Evolutionary conservation across 2,113 vertebrate species (phyloP).

Genomic region (Sphaerodactylus townsendi): DNA sequence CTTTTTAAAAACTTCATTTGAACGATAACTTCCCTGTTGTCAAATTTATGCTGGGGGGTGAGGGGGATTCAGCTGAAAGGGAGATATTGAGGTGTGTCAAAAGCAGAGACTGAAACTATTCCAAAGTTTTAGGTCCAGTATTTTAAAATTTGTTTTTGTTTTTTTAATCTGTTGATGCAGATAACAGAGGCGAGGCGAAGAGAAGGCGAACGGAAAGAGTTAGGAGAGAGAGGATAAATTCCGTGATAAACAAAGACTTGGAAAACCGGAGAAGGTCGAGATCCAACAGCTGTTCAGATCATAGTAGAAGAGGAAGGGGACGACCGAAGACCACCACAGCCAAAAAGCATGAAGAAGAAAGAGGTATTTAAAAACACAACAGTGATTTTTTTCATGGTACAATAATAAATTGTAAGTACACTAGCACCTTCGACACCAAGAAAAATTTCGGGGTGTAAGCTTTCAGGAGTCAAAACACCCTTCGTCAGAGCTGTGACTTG

Average conservation of each 20-base stretch:
- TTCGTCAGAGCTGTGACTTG: no score
- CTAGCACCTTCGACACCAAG: no score
- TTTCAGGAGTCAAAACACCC: no score
- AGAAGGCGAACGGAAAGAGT: constrained; percentile 93
- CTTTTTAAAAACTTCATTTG: neutral
- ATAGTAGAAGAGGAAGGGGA: constrained; percentile 90
- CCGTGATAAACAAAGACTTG: constrained; percentile 85
- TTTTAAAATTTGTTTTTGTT: constrained; percentile 40
- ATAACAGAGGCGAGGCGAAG: constrained; percentile 90
- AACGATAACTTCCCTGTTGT: neutral
- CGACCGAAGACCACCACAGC: constrained; percentile 90
- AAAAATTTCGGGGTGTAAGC: no score
- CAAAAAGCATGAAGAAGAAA: constrained; percentile 96
- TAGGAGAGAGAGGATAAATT: constrained; percentile 89
- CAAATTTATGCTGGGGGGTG: neutral
- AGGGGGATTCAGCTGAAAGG: neutral
- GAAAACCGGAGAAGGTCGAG: constrained; percentile 92
- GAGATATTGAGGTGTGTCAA: neutral
- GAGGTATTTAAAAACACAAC: constrained; percentile 78
- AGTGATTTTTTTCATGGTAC: neutral
- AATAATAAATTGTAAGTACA: no score
- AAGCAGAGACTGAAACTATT: neutral
- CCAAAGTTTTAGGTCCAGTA: neutral
- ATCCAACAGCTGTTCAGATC: constrained; percentile 93
- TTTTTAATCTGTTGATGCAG: constrained; percentile 75